Evolutionary conservation across 1,140 invertebrate species (phyloP), one percentile per base, ranked within the genome.

Genomic region (Drosophila melanica): DNA sequence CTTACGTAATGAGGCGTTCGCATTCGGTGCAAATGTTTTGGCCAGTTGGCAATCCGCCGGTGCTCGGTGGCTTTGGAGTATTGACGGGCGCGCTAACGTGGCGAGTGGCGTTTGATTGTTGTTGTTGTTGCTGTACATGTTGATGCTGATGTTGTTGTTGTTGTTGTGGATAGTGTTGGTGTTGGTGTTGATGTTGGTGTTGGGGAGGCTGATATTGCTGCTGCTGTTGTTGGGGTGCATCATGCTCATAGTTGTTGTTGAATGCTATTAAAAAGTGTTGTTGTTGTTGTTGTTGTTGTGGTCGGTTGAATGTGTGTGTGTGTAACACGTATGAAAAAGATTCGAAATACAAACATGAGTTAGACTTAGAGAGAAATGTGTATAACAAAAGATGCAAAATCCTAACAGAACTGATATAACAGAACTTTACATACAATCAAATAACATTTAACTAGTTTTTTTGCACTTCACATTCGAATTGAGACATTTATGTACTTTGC

Each of bases 1-100:
- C 96, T 97, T 97, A 98, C 97, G 97, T 96, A 93, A 98, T 98
- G 87, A 98, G 94, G 91, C 97, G 95, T 93, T 98, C 97, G 93
- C 97, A 98, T 85, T 98, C 97, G 67, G 96, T 96, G 93, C 97
- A 98, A 93, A 97, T 96, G 93, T 98, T 98, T 93, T 97, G 96
- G 91, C 96, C 96, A 68, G 96, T 95, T 77, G 96, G 95, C 66
- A 97, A 93, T 90, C 94, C 94, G 75, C 94, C 94, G 81, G 95
- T 95, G 90, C 93, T 94, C 67, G 94, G 94, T 67, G 95, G 94
- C 91, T 95, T 94, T 53, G 96, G 96, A 20, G 95, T 94, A 67
- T 94, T 93, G 62, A 96, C 94, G 66, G 96, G 96, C 60, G 96
- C 95, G 54, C 92, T 90, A 66, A 96, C 95, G 91, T 95, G 95